A percentile compares a stretch with the other conserved stretches of the same genome.
These are phyloP conservation scores for Galaxias olidus DNA, from an alignment of 2,797 vertebrate species.

Conservation along the genomic window DNA sequence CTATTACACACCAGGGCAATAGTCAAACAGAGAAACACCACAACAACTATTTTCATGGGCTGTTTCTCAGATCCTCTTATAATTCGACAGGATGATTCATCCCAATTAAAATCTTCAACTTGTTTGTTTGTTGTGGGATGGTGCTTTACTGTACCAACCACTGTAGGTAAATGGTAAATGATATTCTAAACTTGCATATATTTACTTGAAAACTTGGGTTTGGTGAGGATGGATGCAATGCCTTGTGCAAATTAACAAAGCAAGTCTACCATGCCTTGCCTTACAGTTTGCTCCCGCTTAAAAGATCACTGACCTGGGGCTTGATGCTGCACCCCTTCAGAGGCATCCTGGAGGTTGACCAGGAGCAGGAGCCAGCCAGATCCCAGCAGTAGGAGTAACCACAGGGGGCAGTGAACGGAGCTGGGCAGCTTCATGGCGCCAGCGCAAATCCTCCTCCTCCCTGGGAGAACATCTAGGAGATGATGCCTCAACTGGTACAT, in stretches of 20 bases:
- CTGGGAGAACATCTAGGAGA: slow-evolving; percentile 37
- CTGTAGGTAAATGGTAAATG: no score
- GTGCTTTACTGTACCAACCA: no score
- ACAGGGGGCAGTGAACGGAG: slow-evolving; percentile 70
- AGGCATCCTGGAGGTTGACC: slow-evolving; percentile 82
- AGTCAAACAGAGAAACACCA: slow-evolving; percentile 10
- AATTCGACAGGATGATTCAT: no score
- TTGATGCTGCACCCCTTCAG: slow-evolving; percentile 73
- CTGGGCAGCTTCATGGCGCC: slow-evolving; percentile 77
- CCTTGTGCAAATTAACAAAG: no score
- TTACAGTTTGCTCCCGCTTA: no score
- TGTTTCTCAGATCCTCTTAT: background rate
- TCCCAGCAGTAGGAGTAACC: slow-evolving; percentile 84
- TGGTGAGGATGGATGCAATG: no score
- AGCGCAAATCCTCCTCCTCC: slow-evolving; percentile 37
- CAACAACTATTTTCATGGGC: background rate
- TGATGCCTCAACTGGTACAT: slow-evolving; percentile 41
- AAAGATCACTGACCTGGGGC: slow-evolving; percentile 74
- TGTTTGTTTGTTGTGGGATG: no score
- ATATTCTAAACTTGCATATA: no score
- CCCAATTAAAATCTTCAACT: no score
- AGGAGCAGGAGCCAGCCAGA: slow-evolving; percentile 83
- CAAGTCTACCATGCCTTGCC: no score
- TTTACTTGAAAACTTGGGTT: no score
- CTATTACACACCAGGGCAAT: slow-evolving; percentile 14